Percentiles rank a stretch among this genome's conserved stretches.
Conservation (phyloP, 2,113 vertebrate genomes). For the Macroglossus sobrinus region DNA sequence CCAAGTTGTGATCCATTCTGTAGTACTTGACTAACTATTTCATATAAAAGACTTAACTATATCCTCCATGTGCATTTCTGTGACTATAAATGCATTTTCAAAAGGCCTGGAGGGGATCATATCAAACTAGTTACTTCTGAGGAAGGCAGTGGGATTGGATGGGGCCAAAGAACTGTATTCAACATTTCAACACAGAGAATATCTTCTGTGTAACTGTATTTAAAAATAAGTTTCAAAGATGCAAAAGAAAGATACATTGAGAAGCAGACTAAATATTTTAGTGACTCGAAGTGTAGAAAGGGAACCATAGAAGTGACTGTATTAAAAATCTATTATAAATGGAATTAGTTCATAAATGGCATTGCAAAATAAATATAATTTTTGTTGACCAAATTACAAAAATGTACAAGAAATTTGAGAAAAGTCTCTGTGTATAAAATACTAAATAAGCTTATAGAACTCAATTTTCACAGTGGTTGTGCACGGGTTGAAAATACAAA, state of each 20-base stretch:
- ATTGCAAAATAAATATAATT: neutral
- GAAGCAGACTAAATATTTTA: neutral
- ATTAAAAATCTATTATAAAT: neutral
- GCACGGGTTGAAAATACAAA: neutral
- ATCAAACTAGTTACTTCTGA: neutral
- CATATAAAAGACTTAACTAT: neutral
- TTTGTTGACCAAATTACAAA: neutral
- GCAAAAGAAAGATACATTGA: neutral
- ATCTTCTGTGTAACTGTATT: neutral
- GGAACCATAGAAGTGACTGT: neutral
- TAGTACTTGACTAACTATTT: neutral
- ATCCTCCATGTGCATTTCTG: neutral
- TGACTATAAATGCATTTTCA: neutral
- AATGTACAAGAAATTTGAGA: neutral
- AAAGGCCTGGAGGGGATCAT: neutral
- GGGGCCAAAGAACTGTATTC: neutral
- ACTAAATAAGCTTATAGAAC: neutral
- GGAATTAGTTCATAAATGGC: neutral
- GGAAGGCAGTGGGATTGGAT: neutral
- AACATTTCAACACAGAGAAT: neutral
- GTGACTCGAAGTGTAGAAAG: neutral
- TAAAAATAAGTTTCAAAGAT: neutral
- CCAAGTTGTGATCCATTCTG: neutral
- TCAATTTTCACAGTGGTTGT: neutral
- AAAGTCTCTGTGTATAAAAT: neutral